These are phyloP conservation scores for Chlorocebus sabaeus DNA, from an alignment of 2,113 vertebrate genomes.

Conservation along the genomic window DNA sequence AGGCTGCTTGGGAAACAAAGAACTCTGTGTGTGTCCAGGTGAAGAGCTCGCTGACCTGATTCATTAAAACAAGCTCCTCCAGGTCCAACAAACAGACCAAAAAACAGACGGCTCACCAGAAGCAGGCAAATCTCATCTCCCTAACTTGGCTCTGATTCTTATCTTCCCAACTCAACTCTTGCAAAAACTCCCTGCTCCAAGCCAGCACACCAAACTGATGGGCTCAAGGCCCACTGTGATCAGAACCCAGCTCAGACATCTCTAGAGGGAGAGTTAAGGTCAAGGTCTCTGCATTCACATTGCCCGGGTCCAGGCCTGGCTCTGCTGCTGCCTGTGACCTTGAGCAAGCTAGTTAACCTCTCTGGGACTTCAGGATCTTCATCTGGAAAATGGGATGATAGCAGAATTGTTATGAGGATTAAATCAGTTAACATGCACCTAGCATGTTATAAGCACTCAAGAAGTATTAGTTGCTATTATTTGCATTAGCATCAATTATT, in stretches of 20 bases:
- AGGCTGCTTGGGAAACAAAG: background rate
- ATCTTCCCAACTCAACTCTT: constrained; percentile 17
- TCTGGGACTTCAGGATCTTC: constrained; percentile 6
- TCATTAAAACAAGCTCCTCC: background rate
- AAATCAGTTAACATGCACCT: background rate
- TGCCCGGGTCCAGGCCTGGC: background rate
- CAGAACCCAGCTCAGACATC: background rate
- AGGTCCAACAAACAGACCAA: background rate
- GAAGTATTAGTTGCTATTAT: background rate
- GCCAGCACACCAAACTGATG: background rate
- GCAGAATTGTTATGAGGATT: background rate
- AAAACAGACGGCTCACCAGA: background rate
- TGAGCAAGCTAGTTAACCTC: background rate
- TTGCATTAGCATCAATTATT: background rate
- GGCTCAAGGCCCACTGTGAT: accelerated
- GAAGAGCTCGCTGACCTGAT: background rate
- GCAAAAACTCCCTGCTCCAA: background rate
- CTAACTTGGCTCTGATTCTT: background rate
- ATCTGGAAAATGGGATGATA: background rate
- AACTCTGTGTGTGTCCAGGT: background rate
- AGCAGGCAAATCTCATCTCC: background rate
- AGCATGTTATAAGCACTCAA: background rate
- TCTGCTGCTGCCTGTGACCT: background rate
- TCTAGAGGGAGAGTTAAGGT: background rate
- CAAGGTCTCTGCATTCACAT: background rate